Conservation (phyloP, 2,113 vertebrate species). For the Raja brachyura region DNA sequence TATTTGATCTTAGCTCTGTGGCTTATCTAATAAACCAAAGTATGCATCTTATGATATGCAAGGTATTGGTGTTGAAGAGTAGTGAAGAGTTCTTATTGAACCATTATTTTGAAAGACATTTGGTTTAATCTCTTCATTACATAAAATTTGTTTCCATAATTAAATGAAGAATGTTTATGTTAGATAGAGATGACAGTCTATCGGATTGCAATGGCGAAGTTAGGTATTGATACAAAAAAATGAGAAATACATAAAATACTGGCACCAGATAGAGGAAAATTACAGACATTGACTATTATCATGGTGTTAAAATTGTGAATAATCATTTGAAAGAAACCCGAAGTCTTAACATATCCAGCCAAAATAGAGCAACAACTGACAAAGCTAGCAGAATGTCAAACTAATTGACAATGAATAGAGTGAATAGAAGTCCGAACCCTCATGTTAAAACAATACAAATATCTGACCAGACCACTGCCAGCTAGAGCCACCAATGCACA, state of each 20-base stretch:
- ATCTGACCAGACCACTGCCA: background rate
- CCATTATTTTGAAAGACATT: background rate
- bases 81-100: background rate
- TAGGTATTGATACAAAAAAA: background rate
- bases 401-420: background rate
- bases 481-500: background rate
- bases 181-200: background rate
- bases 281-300: background rate
- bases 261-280: background rate
- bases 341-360: background rate
- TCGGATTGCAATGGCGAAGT: background rate
- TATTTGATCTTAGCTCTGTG: background rate
- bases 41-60: background rate
- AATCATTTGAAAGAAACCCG: background rate
- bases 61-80: background rate
- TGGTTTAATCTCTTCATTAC: background rate
- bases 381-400: background rate
- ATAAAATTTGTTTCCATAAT: background rate
- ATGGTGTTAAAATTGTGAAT: background rate
- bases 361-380: background rate
- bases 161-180: background rate
- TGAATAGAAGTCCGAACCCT: background rate
- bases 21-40: background rate
- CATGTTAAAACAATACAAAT: background rate
- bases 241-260: background rate